phyloP scores from a whole-genome alignment of 2,888 invertebrate genomes.

The Agrotis clavis region DNA sequence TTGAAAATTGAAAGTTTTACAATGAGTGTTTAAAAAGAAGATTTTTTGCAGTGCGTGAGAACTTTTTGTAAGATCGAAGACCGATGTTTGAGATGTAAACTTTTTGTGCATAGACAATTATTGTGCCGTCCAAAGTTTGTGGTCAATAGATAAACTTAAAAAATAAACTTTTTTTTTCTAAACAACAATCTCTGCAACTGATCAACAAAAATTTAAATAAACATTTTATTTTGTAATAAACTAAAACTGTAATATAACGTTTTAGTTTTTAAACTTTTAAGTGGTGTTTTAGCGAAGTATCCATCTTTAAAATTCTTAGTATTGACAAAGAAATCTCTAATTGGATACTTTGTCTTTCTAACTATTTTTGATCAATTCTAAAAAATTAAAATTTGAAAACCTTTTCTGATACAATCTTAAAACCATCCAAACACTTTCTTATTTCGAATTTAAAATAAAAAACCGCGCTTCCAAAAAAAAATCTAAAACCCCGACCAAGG shows the following conservation, averaged over 20 bases:
- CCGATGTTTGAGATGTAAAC: slow-evolving; percentile 70
- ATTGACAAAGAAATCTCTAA: slow-evolving; percentile 38
- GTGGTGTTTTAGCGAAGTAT: slow-evolving; percentile 41
- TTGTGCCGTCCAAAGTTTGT: slow-evolving; percentile 70
- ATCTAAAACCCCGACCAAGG: slow-evolving; percentile 5
- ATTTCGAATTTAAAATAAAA: slow-evolving; percentile 3
- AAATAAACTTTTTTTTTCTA: slow-evolving; percentile 9
- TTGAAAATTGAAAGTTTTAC: slow-evolving; percentile 51
- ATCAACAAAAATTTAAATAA: slow-evolving; percentile 23
- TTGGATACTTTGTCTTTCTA: slow-evolving; percentile 38
- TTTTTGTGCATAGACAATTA: slow-evolving; percentile 55
- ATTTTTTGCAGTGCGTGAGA: slow-evolving; percentile 63
- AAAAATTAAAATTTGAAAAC: slow-evolving; percentile 38
- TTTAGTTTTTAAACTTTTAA: slow-evolving; percentile 32
- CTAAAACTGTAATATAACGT: slow-evolving; percentile 9
- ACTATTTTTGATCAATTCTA: slow-evolving; percentile 25
- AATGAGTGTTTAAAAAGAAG: slow-evolving; percentile 45
- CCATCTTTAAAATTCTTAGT: slow-evolving; percentile 60
- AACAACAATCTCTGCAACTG: slow-evolving; percentile 32
- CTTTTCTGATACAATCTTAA: background rate
- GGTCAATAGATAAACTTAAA: slow-evolving; percentile 50
- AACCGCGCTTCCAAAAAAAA: background rate
- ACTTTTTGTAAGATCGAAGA: slow-evolving; percentile 54
- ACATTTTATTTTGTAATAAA: slow-evolving; percentile 36
- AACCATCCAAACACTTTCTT: slow-evolving; percentile 19